phyloP scores from a whole-genome alignment of 2,113 vertebrate genomes.

The Pyxicephalus adspersus region DNA sequence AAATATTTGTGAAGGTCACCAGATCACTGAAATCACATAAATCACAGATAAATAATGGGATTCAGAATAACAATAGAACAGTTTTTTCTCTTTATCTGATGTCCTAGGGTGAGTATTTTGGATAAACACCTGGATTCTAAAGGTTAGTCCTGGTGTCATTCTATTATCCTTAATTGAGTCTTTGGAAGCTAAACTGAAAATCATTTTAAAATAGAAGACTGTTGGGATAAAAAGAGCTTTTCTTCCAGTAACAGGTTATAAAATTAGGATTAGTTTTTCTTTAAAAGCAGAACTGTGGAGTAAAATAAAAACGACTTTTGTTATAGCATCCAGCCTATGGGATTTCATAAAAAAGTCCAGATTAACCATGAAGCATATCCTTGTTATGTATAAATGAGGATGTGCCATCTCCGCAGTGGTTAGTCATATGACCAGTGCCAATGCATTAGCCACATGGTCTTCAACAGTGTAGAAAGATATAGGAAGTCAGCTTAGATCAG shows the following conservation, averaged over 20 bases:
- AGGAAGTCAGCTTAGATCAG: no score
- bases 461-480: no score
- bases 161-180: conserved; percentile 1
- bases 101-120: conserved; percentile 15
- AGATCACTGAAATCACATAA: neutral
- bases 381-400: no score
- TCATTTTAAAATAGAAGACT: neutral
- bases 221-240: neutral
- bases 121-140: conserved; percentile 14
- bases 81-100: conserved; percentile 16
- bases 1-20: neutral
- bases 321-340: no score
- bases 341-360: no score
- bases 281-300: neutral
- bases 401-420: no score
- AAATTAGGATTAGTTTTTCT: no score
- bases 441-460: no score
- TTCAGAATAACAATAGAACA: neutral
- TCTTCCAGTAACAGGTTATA: no score
- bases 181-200: neutral
- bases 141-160: neutral
- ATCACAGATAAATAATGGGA: conserved; percentile 6
- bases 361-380: no score
- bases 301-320: neutral
- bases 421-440: no score